Evolutionary conservation across 1,140 invertebrate species (phyloP).

Genomic region (Augochlora pura): DNA sequence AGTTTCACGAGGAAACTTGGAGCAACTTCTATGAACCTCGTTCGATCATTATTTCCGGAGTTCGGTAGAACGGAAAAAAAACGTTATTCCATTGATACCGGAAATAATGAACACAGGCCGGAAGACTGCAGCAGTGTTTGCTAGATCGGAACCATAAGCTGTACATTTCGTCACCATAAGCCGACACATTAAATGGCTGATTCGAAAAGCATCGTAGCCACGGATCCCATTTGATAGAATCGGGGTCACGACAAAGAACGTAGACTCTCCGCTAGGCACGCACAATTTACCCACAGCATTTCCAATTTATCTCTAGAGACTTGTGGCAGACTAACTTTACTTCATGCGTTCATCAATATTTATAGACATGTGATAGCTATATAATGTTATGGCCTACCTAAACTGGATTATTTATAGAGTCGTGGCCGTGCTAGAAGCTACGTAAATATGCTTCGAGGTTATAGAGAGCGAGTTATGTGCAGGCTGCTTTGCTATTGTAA

Average conservation of each 20-base stretch:
- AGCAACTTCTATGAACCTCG: too few relatives aligned
- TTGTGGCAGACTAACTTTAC: neutral
- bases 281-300: conserved; percentile 18
- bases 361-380: conserved; percentile 10
- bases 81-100: too few relatives aligned
- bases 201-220: neutral
- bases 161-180: neutral
- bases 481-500: too few relatives aligned
- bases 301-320: conserved; percentile 24
- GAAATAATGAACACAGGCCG: neutral
- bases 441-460: conserved; percentile 4
- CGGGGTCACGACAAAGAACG: conserved; percentile 11
- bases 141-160: neutral
- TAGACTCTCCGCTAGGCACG: neutral
- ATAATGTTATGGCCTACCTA: conserved; percentile 1
- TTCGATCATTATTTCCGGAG: too few relatives aligned
- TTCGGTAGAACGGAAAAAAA: too few relatives aligned
- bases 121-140: too few relatives aligned
- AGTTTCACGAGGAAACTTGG: too few relatives aligned
- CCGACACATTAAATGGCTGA: neutral
- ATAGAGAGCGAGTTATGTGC: neutral
- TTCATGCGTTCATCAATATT: conserved; percentile 24
- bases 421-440: neutral
- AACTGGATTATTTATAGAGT: neutral
- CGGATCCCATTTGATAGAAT: neutral